These are phyloP conservation scores for Ferrisia virgata DNA, from an alignment of 2,888 invertebrate species.

Conservation along the genomic window DNA sequence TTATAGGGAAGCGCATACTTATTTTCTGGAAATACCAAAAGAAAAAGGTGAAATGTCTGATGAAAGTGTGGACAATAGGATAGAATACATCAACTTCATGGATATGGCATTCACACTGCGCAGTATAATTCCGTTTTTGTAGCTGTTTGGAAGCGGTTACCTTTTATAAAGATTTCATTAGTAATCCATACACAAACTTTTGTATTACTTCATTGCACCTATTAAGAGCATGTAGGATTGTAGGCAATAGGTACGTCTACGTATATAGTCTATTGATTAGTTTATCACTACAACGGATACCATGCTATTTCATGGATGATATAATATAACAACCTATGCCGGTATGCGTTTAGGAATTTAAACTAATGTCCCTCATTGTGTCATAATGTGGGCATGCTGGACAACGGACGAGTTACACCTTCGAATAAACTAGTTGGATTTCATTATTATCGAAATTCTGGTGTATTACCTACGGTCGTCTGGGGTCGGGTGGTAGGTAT, in stretches of 20 bases:
- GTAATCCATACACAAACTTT: neutral
- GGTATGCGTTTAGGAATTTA: neutral
- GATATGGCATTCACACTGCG: neutral
- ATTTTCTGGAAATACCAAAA: neutral
- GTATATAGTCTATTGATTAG: too few species aligned
- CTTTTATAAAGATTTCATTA: neutral
- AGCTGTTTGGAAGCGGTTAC: neutral
- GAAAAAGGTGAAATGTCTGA: neutral
- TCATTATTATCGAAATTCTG: neutral
- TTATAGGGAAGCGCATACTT: too few species aligned
- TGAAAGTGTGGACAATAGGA: neutral
- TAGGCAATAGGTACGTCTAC: too few species aligned
- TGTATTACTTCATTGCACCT: neutral
- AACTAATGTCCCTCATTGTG: neutral
- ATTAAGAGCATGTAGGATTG: neutral
- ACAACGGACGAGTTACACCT: neutral
- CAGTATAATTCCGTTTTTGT: neutral
- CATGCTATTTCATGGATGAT: neutral
- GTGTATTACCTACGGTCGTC: too few species aligned
- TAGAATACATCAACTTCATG: too few species aligned
- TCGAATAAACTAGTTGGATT: neutral
- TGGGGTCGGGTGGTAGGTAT: too few species aligned
- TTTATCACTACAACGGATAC: neutral
- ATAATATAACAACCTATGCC: neutral
- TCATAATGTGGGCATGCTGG: neutral